Evolutionary conservation across 37 sponge, comb jelly and placozoan genomes (phyloP).

Genomic region (Mnemiopsis leidyi): DNA sequence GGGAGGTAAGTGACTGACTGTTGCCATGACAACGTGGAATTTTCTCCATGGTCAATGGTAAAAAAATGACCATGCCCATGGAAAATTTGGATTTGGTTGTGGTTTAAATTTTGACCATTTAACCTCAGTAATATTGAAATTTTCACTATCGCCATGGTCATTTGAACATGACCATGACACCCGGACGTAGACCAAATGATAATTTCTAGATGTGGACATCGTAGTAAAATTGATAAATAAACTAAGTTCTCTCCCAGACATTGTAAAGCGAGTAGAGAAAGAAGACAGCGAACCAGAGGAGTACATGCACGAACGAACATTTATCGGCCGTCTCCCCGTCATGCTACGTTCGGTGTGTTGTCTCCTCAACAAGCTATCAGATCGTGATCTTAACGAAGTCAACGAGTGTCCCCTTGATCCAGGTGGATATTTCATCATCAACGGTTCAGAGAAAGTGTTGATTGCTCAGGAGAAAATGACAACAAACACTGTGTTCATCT

Average conservation of each 20-base stretch:
- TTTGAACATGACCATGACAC: too few relatives aligned
- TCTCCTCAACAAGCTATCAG: conserved; percentile 86
- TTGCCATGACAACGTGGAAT: too few relatives aligned
- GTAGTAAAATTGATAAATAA: too few relatives aligned
- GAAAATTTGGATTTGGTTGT: not conserved
- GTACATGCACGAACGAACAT: conserved; percentile 77
- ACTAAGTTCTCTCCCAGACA: conserved; percentile 97
- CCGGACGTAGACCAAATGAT: too few relatives aligned
- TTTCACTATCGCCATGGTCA: too few relatives aligned
- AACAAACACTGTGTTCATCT: conserved; percentile 97
- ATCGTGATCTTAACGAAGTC: conserved; percentile 94
- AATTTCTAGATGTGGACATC: too few relatives aligned
- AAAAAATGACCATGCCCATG: not conserved
- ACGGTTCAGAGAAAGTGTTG: conserved; percentile 98
- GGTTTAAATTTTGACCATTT: too few relatives aligned
- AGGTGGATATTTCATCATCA: conserved; percentile 98
- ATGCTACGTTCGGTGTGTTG: conserved; percentile 99
- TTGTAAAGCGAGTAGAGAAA: conserved; percentile 82
- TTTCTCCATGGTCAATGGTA: too few relatives aligned
- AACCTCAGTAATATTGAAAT: too few relatives aligned
- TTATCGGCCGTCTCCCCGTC: conserved; percentile 99
- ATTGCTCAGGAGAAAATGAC: conserved; percentile 99
- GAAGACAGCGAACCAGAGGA: conserved; percentile 76
- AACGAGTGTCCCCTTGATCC: conserved; percentile 99
- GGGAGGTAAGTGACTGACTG: too few relatives aligned